Conservation (phyloP, 64 coral and sea anemone genomes). For the Anthopleura sola region DNA sequence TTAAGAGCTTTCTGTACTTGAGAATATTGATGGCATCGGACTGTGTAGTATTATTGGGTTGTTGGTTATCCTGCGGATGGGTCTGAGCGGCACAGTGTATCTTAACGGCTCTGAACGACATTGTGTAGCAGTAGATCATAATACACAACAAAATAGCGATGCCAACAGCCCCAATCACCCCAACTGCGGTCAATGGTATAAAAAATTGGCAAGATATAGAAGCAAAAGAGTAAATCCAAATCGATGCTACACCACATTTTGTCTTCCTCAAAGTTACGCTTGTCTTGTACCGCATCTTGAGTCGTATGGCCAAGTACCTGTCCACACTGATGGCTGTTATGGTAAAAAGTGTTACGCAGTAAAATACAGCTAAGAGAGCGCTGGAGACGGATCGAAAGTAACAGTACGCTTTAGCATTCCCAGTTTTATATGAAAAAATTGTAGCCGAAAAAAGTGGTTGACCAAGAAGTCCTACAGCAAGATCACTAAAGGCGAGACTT, state of each 20-base stretch:
- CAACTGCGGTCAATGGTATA: not conserved
- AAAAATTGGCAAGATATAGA: not conserved
- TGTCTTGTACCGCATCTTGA: not conserved
- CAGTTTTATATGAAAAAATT: not conserved
- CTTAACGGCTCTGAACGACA: not conserved
- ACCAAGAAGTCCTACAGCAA: not conserved
- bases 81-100: conserved; percentile 10
- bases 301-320: not conserved
- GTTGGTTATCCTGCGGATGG: not conserved
- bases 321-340: too few species aligned
- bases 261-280: not conserved
- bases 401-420: not conserved
- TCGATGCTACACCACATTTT: not conserved
- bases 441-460: not conserved
- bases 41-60: not conserved
- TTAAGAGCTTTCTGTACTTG: too few species aligned
- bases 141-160: not conserved
- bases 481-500: conserved; percentile 7
- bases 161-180: not conserved
- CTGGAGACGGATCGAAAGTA: not conserved
- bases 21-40: too few species aligned
- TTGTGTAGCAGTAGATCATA: not conserved
- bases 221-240: not conserved
- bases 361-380: not conserved
- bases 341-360: not conserved